A percentile compares a stretch with the other conserved stretches of the same genome.
These are phyloP conservation scores for Caenorhabditis japonica DNA, from an alignment of 2,888 invertebrate genomes.

Conservation along the genomic window DNA sequence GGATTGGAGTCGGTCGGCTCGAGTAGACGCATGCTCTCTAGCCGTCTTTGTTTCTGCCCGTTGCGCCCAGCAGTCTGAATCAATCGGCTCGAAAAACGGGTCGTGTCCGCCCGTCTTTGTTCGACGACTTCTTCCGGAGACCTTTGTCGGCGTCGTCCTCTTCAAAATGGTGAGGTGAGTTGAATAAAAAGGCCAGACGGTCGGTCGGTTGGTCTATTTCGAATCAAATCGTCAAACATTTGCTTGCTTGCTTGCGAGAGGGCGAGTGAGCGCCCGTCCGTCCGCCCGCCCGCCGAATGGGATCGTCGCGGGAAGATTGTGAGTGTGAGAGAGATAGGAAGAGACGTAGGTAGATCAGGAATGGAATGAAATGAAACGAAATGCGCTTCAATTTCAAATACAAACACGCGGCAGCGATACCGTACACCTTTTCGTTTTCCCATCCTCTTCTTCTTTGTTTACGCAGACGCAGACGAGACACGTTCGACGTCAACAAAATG, in stretches of 20 bases:
- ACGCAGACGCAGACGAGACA: constrained; percentile 31
- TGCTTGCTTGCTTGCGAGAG: too few relatives aligned
- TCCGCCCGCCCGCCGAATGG: too few relatives aligned
- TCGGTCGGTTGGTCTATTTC: too few relatives aligned
- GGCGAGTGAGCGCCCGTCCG: too few relatives aligned
- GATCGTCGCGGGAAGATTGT: too few relatives aligned
- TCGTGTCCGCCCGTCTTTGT: not conserved
- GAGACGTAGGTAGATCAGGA: too few relatives aligned
- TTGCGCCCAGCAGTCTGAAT: constrained; percentile 10
- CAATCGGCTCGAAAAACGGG: constrained; percentile 15
- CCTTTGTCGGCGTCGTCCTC: not conserved
- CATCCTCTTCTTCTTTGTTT: constrained; percentile 22
- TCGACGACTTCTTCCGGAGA: constrained; percentile 5
- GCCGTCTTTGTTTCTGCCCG: constrained; percentile 16
- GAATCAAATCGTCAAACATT: constrained; percentile 23
- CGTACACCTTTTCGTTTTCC: constrained; percentile 14
- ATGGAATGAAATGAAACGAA: too few relatives aligned
- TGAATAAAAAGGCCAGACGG: not conserved
- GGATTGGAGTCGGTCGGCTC: constrained; percentile 7
- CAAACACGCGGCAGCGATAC: constrained; percentile 33
- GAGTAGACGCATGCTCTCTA: constrained; percentile 8
- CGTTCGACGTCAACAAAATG: too few relatives aligned
- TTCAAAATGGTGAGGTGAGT: constrained; percentile 6
- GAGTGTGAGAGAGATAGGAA: constrained; percentile 6
- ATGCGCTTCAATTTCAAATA: constrained; percentile 44